Evolutionary conservation across 2,113 vertebrate species (phyloP).

Genomic region (Sorex fumeus): DNA sequence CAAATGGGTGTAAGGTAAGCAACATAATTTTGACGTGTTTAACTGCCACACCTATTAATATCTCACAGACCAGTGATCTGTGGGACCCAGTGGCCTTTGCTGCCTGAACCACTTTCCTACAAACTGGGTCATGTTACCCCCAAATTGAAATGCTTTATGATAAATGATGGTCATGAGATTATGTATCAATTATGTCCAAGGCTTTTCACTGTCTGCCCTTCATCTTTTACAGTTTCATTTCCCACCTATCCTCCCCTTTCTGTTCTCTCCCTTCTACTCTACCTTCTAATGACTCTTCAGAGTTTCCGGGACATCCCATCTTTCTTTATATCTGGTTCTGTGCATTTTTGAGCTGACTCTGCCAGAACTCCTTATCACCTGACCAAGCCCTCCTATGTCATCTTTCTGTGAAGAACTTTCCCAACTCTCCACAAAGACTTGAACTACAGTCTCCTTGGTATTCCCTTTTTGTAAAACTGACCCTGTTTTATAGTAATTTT

Average conservation of each 20-base stretch:
- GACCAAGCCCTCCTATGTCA: background rate
- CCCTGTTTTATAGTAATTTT: conserved; percentile 1
- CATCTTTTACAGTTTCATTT: background rate
- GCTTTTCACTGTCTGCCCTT: background rate
- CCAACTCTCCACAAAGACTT: background rate
- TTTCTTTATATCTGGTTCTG: background rate
- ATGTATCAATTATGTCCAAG: background rate
- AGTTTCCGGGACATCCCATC: no score
- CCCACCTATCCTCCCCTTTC: background rate
- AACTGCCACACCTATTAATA: background rate
- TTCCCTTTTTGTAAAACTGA: conserved; percentile 50
- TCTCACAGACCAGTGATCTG: background rate
- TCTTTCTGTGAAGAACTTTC: background rate
- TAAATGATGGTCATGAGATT: background rate
- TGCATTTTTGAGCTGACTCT: background rate
- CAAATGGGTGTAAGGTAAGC: background rate
- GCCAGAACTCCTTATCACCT: background rate
- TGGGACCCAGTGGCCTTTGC: background rate
- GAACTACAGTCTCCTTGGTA: background rate
- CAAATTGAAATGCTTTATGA: background rate
- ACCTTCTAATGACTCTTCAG: background rate
- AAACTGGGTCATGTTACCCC: background rate
- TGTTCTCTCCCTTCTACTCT: background rate
- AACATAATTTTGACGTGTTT: background rate
- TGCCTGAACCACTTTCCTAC: conserved; percentile 12